Evolutionary conservation across 2,888 invertebrate species (phyloP).

Genomic region (Deilephila elpenor): DNA sequence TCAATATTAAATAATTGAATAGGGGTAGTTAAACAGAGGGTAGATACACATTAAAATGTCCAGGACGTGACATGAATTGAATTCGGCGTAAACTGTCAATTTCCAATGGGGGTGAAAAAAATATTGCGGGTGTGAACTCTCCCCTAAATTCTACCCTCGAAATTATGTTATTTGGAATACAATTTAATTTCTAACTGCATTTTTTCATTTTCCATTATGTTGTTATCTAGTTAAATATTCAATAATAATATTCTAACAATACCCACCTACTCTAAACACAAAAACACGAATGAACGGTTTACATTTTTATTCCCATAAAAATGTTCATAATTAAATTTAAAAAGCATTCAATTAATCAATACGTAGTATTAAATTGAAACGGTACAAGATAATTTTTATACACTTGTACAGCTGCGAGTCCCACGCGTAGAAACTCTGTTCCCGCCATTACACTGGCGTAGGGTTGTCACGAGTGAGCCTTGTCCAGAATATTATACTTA

Average conservation of each 20-base stretch:
- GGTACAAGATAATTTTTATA: constrained; percentile 24
- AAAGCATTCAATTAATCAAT: constrained; percentile 23
- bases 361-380: constrained; percentile 10
- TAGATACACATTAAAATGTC: constrained; percentile 1
- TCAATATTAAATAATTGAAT: neutral
- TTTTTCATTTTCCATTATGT: too few relatives aligned
- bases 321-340: constrained; percentile 13
- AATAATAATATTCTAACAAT: too few relatives aligned
- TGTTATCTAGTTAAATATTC: too few relatives aligned
- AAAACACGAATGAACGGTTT: neutral
- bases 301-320: neutral
- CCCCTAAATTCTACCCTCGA: neutral
- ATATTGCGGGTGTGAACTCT: neutral
- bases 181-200: neutral
- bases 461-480: neutral
- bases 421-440: constrained; percentile 22
- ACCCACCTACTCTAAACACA: too few relatives aligned
- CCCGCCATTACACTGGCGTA: constrained; percentile 14
- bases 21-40: constrained; percentile 16
- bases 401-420: constrained; percentile 14
- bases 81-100: constrained; percentile 4
- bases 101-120: neutral
- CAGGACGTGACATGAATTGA: constrained; percentile 2
- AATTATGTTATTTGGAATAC: neutral
- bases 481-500: neutral